Conservation (phyloP, 2,113 vertebrate species). For the Kryptolebias marmoratus region DNA sequence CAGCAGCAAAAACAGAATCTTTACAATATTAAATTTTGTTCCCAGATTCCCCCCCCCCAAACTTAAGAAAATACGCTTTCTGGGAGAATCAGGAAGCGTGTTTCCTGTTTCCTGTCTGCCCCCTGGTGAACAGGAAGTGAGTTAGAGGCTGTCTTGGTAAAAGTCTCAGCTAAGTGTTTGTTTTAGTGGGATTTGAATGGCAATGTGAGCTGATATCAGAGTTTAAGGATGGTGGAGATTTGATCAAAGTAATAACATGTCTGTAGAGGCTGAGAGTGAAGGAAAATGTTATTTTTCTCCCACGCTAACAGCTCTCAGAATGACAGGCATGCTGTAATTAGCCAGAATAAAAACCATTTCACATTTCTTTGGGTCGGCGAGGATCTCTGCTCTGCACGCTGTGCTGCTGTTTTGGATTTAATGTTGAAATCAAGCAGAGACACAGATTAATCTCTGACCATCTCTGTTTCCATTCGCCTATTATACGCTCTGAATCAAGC, state of each 20-base stretch:
- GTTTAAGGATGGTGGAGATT: slow-evolving; percentile 46
- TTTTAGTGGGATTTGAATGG: slow-evolving; percentile 49
- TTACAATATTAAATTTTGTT: slow-evolving; percentile 37
- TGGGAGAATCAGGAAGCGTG: slow-evolving; percentile 48
- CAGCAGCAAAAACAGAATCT: slow-evolving; percentile 1
- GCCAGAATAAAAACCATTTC: slow-evolving; percentile 3
- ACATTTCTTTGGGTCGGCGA: slow-evolving; percentile 14
- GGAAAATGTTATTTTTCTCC: slow-evolving; percentile 47
- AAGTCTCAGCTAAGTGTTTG: slow-evolving; percentile 33
- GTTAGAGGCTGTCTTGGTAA: slow-evolving; percentile 34
- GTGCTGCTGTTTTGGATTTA: not conserved
- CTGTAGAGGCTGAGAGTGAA: slow-evolving; percentile 37
- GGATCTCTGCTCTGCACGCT: not conserved
- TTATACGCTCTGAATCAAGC: not conserved
- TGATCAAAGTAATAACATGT: slow-evolving; percentile 56
- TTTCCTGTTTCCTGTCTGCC: slow-evolving; percentile 64
- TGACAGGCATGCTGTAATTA: not conserved
- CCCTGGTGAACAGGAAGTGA: slow-evolving; percentile 63
- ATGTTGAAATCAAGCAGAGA: not conserved
- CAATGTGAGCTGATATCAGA: slow-evolving; percentile 32
- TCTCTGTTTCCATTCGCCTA: not conserved
- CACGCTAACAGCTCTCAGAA: slow-evolving; percentile 3
- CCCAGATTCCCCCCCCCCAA: slow-evolving; percentile 29
- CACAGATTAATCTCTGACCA: slow-evolving; percentile 1
- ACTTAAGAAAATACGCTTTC: slow-evolving; percentile 53